phyloP scores from a whole-genome alignment of 2,888 invertebrate species.

The Unio delphinus region DNA sequence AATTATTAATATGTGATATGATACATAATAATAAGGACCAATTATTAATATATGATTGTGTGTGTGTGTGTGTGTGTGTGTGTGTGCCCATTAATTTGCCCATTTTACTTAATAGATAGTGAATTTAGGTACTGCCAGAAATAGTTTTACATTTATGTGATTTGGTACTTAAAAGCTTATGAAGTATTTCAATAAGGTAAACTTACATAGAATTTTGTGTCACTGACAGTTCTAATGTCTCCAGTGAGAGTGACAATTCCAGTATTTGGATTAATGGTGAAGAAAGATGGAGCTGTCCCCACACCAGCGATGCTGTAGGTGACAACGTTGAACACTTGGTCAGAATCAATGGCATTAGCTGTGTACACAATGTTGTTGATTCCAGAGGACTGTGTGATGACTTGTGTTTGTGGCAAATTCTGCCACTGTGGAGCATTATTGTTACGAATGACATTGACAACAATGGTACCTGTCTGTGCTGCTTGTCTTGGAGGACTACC shows the following conservation, averaged over 20 bases:
- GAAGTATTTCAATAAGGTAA: too few relatives aligned
- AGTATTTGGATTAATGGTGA: slow-evolving; percentile 35
- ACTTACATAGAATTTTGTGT: neutral
- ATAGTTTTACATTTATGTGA: too few relatives aligned
- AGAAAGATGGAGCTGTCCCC: slow-evolving; percentile 49
- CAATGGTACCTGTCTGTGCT: slow-evolving; percentile 21
- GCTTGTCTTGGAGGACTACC: slow-evolving; percentile 23
- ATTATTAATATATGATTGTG: too few relatives aligned
- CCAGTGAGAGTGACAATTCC: slow-evolving; percentile 37
- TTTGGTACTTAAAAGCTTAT: too few relatives aligned
- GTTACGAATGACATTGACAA: slow-evolving; percentile 31
- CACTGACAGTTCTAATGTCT: slow-evolving; percentile 20
- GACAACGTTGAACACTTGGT: slow-evolving; percentile 21
- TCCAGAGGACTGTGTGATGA: neutral
- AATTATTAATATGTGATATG: too few relatives aligned
- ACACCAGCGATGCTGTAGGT: slow-evolving; percentile 46
- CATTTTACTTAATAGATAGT: too few relatives aligned
- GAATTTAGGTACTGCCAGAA: too few relatives aligned
- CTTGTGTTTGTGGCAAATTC: slow-evolving; percentile 3
- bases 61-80: too few relatives aligned
- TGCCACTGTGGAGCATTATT: slow-evolving; percentile 22
- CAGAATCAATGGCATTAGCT: slow-evolving; percentile 16
- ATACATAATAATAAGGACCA: too few relatives aligned
- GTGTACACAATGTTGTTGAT: slow-evolving; percentile 6
- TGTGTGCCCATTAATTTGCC: too few relatives aligned